Evolutionary conservation across 2,797 vertebrate species (phyloP).

Genomic region (Champsocephalus gunnari): DNA sequence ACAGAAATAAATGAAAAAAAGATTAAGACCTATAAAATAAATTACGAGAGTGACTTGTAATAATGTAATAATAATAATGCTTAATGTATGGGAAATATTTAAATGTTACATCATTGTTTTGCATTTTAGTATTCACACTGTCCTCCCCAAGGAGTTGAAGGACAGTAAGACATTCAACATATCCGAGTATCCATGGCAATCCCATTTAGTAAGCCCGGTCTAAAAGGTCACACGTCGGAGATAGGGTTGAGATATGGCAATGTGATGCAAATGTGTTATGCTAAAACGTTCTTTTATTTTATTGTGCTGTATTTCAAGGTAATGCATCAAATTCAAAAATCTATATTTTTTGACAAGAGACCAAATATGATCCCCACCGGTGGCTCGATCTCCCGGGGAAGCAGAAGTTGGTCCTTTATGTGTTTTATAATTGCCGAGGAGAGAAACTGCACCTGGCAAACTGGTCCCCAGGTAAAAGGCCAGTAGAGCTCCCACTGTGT

Average conservation of each 20-base stretch:
- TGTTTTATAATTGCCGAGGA: conserved; percentile 32
- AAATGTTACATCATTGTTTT: not conserved
- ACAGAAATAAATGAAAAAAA: no score
- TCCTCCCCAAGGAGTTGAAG: conserved; percentile 8
- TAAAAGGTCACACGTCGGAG: conserved; percentile 43
- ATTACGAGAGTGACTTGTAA: no score
- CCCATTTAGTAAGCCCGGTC: conserved; percentile 11
- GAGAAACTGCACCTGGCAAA: conserved; percentile 40
- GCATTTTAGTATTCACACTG: conserved; percentile 1
- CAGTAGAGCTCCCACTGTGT: conserved; percentile 18
- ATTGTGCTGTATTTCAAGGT: conserved; percentile 9
- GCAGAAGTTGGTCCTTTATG: conserved; percentile 28
- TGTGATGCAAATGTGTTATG: conserved; percentile 43
- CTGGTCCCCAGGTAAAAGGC: conserved; percentile 36
- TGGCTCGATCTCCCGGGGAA: conserved; percentile 15
- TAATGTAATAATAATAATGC: no score
- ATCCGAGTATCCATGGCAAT: conserved; percentile 15
- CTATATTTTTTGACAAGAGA: not conserved
- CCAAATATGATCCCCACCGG: conserved; percentile 19
- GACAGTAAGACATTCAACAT: conserved; percentile 4
- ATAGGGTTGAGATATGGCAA: conserved; percentile 22
- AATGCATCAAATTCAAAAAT: conserved; percentile 12
- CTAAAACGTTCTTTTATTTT: conserved; percentile 23
- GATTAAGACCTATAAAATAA: no score
- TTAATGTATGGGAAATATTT: no score